Percentiles rank a stretch among this genome's conserved stretches.
Conservation (phyloP, 2,888 invertebrate genomes). For the Nephrotoma appendiculata region DNA sequence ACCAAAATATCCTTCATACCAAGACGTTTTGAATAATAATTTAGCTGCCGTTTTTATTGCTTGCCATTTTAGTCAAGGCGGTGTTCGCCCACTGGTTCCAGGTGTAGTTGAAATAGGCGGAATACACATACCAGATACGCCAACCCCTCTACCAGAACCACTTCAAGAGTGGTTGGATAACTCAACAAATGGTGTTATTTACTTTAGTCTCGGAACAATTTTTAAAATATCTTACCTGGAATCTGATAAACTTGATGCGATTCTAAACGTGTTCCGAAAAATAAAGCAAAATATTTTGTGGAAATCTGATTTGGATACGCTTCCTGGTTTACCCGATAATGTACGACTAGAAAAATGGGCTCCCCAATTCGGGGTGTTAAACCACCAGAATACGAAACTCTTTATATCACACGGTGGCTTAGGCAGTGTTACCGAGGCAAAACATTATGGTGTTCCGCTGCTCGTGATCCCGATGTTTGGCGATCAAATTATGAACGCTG, state of each 20-base stretch:
- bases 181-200: neutral
- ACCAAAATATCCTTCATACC: neutral
- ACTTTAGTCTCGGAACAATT: neutral
- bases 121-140: conserved; percentile 24
- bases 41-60: neutral
- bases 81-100: neutral
- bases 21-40: neutral
- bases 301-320: neutral
- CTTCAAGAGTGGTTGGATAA: neutral
- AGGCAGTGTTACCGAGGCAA: neutral
- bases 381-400: neutral
- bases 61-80: neutral
- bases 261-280: neutral
- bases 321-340: neutral
- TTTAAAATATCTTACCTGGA: neutral
- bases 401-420: neutral
- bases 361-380: neutral
- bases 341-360: neutral
- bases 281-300: neutral
- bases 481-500: neutral
- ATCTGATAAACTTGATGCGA: neutral
- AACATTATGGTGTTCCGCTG: neutral
- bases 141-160: conserved; percentile 17
- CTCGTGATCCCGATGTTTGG: neutral
- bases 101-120: conserved; percentile 24